Percentiles rank a stretch among this genome's conserved stretches.
phyloP scores from a whole-genome alignment of 2,113 vertebrate genomes.

The Toxotes chatareus region DNA sequence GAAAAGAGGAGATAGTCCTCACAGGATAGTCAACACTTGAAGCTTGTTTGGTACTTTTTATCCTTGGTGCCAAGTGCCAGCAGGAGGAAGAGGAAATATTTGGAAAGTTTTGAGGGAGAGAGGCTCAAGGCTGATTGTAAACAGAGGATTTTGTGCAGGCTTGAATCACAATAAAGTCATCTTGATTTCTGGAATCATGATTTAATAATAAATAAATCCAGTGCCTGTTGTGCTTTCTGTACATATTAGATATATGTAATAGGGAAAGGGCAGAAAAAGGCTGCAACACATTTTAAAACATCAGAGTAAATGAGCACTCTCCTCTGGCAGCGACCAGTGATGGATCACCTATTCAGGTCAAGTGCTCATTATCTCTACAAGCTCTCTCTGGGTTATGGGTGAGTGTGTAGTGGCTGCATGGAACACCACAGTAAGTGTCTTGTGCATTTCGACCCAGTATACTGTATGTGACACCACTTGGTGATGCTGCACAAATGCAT shows the following conservation, averaged over 20 bases:
- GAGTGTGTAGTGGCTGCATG: background rate
- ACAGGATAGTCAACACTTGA: slow-evolving; percentile 3
- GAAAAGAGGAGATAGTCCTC: slow-evolving; percentile 33
- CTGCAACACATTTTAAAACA: background rate
- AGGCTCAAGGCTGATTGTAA: background rate
- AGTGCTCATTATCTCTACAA: slow-evolving; percentile 16
- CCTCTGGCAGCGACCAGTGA: background rate
- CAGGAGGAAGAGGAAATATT: background rate
- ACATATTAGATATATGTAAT: background rate
- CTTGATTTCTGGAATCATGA: too few species aligned
- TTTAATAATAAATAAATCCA: too few species aligned
- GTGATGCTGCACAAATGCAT: slow-evolving; percentile 10
- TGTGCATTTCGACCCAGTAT: slow-evolving; percentile 27
- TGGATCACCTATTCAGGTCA: slow-evolving; percentile 4
- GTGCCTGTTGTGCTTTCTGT: slow-evolving; percentile 3
- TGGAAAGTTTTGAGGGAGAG: slow-evolving; percentile 1
- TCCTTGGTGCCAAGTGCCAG: background rate
- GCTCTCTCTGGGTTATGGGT: background rate
- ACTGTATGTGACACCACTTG: slow-evolving; percentile 1
- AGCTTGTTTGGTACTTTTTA: slow-evolving; percentile 28
- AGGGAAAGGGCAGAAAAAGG: background rate
- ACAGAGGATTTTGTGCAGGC: background rate
- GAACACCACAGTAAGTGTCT: background rate
- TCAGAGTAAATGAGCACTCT: background rate
- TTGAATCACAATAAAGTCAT: background rate